Percentiles rank a stretch among this genome's conserved stretches.
These are phyloP conservation scores for Blastobasis lacticolella DNA, from an alignment of 2,888 invertebrate species.

Conservation along the genomic window DNA sequence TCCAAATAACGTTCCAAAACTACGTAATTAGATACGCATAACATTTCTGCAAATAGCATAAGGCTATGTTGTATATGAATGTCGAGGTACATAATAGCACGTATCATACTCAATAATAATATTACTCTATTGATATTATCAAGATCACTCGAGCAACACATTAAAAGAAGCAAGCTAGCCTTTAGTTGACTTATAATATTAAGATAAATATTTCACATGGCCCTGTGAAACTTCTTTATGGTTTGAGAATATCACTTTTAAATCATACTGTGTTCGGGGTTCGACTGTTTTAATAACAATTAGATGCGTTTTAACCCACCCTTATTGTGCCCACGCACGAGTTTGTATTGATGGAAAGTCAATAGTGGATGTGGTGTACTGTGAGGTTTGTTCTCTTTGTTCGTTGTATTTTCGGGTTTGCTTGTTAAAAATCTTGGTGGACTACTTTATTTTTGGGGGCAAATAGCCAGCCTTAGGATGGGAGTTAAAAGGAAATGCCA, in stretches of 20 bases:
- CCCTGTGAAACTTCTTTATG: constrained; percentile 71
- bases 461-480: constrained; percentile 35
- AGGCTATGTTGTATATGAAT: too few species aligned
- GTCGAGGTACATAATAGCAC: too few species aligned
- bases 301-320: constrained; percentile 62
- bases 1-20: too few species aligned
- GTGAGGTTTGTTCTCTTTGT: constrained; percentile 30
- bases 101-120: too few species aligned
- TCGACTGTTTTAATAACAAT: constrained; percentile 70
- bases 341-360: constrained; percentile 49
- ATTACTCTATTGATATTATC: constrained; percentile 2
- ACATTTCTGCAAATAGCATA: too few species aligned
- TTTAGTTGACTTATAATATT: constrained; percentile 73
- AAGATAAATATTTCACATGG: constrained; percentile 72
- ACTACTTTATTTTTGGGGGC: constrained; percentile 62
- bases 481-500: constrained; percentile 51
- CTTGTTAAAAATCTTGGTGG: constrained; percentile 59
- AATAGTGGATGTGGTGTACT: constrained; percentile 32
- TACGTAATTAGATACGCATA: too few species aligned
- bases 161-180: constrained; percentile 18
- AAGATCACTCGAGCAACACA: constrained; percentile 15
- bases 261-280: constrained; percentile 58
- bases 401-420: constrained; percentile 49
- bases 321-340: constrained; percentile 54
- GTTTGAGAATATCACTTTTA: constrained; percentile 70